phyloP scores from a whole-genome alignment of 2,888 invertebrate species.

The Maniola hyperantus region DNA sequence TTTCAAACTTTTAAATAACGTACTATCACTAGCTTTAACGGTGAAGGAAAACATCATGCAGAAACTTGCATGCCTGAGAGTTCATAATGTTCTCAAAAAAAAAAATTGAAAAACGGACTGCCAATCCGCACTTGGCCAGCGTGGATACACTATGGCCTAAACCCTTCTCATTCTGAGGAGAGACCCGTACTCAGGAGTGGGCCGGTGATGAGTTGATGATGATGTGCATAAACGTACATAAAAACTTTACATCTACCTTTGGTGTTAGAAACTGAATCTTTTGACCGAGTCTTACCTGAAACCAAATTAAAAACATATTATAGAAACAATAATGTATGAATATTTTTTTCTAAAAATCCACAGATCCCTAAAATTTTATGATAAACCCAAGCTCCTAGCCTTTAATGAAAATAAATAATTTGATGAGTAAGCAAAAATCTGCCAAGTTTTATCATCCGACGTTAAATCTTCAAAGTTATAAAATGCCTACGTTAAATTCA shows the following conservation, averaged over 20 bases:
- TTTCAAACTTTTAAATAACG: too few species aligned
- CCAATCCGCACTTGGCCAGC: too few species aligned
- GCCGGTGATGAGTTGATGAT: background rate
- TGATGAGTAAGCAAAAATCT: constrained; percentile 17
- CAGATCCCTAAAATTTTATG: background rate
- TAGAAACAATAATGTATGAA: background rate
- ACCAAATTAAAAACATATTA: background rate
- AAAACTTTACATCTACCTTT: background rate
- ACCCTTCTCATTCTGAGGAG: too few species aligned
- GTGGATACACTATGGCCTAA: too few species aligned
- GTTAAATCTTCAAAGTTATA: constrained; percentile 30
- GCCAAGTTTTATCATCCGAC: constrained; percentile 23
- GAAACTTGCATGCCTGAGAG: too few species aligned
- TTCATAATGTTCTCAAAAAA: too few species aligned
- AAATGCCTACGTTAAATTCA: constrained; percentile 22
- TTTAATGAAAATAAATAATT: constrained; percentile 11
- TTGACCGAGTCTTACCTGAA: constrained; percentile 5
- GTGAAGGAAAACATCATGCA: too few species aligned
- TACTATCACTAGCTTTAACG: too few species aligned
- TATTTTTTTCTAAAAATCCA: background rate
- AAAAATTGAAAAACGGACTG: too few species aligned
- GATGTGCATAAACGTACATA: background rate
- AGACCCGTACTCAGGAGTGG: too few species aligned
- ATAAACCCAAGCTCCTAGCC: background rate
- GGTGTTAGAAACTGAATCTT: background rate